These are phyloP conservation scores for Cebidichthys violaceus DNA, from an alignment of 2,113 vertebrate genomes.

Conservation along the genomic window DNA sequence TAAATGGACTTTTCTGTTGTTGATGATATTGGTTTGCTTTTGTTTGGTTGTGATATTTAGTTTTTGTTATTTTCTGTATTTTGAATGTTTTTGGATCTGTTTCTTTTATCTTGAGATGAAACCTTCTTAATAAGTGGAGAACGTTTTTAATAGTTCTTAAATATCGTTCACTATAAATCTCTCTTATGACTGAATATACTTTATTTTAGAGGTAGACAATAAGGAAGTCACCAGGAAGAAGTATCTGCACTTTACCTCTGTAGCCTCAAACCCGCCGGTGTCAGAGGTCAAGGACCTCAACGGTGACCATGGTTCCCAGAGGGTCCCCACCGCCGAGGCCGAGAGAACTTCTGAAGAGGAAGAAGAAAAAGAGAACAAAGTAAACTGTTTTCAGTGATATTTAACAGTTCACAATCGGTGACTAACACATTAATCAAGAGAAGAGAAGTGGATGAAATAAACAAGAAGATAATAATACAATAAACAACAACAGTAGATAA, in stretches of 20 bases:
- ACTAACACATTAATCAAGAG: too few relatives aligned
- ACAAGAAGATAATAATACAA: too few relatives aligned
- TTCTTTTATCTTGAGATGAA: too few relatives aligned
- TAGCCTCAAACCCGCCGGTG: slow-evolving; percentile 46
- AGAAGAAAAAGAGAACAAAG: slow-evolving; percentile 61
- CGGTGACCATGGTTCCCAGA: too few relatives aligned
- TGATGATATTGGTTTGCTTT: not conserved
- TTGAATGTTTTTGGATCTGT: too few relatives aligned
- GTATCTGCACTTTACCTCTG: slow-evolving; percentile 5
- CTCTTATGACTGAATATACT: not conserved
- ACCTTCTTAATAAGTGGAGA: not conserved
- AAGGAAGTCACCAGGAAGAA: slow-evolving; percentile 18
- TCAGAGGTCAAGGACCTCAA: slow-evolving; percentile 64
- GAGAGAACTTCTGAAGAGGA: slow-evolving; percentile 77
- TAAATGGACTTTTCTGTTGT: not conserved
- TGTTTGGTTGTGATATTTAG: too few relatives aligned
- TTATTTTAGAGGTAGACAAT: not conserved
- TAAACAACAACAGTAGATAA: too few relatives aligned
- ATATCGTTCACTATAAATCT: not conserved
- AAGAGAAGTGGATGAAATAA: too few relatives aligned
- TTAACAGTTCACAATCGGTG: too few relatives aligned
- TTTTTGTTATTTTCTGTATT: too few relatives aligned
- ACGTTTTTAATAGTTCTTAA: not conserved
- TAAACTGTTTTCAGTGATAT: not conserved
- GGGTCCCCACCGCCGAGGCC: slow-evolving; percentile 68